phyloP scores from a whole-genome alignment of 2,888 invertebrate species.

The Ophioninae sp. region DNA sequence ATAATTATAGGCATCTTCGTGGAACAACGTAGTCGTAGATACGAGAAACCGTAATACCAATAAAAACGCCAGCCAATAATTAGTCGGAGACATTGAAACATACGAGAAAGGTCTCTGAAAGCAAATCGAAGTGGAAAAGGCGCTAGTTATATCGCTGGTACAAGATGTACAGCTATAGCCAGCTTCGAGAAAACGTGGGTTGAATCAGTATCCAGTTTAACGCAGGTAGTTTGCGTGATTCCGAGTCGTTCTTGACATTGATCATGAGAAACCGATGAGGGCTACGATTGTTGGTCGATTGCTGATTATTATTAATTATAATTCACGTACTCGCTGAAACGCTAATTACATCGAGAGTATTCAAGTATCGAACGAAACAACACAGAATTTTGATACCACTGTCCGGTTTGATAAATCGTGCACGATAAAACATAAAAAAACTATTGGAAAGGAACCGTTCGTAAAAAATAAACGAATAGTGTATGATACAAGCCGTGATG shows the following conservation, averaged over 20 bases:
- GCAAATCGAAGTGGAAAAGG: slow-evolving; percentile 35
- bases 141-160: background rate
- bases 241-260: slow-evolving; percentile 59
- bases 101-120: slow-evolving; percentile 19
- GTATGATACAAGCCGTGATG: too few species aligned
- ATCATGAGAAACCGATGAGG: slow-evolving; percentile 42
- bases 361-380: slow-evolving; percentile 3
- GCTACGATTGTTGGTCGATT: slow-evolving; percentile 51
- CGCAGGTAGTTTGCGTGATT: slow-evolving; percentile 49
- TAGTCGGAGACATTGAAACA: slow-evolving; percentile 45
- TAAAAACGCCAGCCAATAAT: slow-evolving; percentile 51
- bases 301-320: slow-evolving; percentile 51
- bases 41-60: slow-evolving; percentile 17
- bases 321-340: slow-evolving; percentile 46
- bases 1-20: slow-evolving; percentile 43
- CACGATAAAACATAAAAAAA: too few species aligned
- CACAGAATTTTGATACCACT: background rate
- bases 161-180: background rate
- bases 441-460: too few species aligned
- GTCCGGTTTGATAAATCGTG: too few species aligned
- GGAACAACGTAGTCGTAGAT: background rate
- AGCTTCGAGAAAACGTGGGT: slow-evolving; percentile 14
- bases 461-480: too few species aligned
- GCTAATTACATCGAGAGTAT: slow-evolving; percentile 39
- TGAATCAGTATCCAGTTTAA: slow-evolving; percentile 49